Evolutionary conservation across 2,888 invertebrate species (phyloP).

Genomic region (Balanococcus diminutus): DNA sequence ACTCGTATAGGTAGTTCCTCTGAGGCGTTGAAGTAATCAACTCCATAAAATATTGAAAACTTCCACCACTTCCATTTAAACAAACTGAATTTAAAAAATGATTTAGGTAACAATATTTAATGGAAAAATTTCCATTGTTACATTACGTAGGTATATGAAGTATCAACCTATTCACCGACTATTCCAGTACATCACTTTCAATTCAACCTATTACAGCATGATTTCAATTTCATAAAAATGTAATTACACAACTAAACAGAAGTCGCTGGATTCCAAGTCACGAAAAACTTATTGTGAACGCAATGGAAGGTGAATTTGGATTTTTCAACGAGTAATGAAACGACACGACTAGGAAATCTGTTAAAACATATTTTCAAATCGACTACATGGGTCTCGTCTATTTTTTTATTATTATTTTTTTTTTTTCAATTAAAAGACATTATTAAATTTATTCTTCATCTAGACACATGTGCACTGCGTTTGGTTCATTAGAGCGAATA

Average conservation of each 20-base stretch:
- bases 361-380: background rate
- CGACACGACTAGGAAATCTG: background rate
- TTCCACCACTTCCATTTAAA: too few species aligned
- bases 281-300: background rate
- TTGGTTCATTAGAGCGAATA: constrained; percentile 28
- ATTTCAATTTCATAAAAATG: background rate
- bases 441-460: background rate
- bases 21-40: too few species aligned
- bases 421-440: constrained; percentile 19
- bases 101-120: too few species aligned
- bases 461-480: background rate
- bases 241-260: background rate
- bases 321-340: background rate
- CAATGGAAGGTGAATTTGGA: too few species aligned
- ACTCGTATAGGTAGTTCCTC: too few species aligned
- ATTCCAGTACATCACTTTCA: too few species aligned
- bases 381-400: background rate
- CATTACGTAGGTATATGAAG: too few species aligned
- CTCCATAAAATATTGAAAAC: too few species aligned
- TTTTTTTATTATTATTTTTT: background rate
- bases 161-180: too few species aligned
- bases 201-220: too few species aligned
- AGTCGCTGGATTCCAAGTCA: background rate
- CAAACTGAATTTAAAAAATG: too few species aligned
- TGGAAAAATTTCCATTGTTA: too few species aligned